Percentiles rank a stretch among this genome's conserved stretches.
Evolutionary conservation across 2,113 vertebrate genomes (phyloP).

Genomic region (Cisticola juncidis): DNA sequence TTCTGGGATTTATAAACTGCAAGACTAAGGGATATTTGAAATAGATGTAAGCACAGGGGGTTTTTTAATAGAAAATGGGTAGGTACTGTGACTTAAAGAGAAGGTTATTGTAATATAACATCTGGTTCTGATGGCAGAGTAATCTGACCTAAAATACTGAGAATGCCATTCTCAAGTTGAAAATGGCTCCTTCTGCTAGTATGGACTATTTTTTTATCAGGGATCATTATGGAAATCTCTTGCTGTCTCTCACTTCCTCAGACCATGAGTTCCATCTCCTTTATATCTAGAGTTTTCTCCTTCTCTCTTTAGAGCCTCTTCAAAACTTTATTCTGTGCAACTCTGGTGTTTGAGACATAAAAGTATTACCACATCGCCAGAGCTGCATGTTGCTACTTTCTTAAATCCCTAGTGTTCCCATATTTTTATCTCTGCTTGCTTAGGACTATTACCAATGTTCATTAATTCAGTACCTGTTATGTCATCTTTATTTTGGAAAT

Average conservation of each 20-base stretch:
- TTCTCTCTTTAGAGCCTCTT: not conserved
- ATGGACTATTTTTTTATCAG: not conserved
- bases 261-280: not conserved
- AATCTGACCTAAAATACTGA: not conserved
- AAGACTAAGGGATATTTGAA: not conserved
- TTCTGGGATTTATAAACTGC: not conserved
- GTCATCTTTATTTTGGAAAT: not conserved
- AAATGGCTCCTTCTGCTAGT: not conserved
- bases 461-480: not conserved
- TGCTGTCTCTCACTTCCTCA: not conserved
- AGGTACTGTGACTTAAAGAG: not conserved
- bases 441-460: not conserved
- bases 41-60: not conserved
- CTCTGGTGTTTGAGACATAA: not conserved
- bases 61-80: not conserved
- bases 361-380: not conserved
- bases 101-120: not conserved
- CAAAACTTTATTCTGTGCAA: not conserved
- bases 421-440: not conserved
- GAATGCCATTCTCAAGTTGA: not conserved
- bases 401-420: not conserved
- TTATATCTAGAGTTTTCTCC: not conserved
- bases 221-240: not conserved
- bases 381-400: not conserved
- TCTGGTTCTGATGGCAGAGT: not conserved